Percentiles rank a stretch among this genome's conserved stretches.
phyloP scores from a whole-genome alignment of 2,797 vertebrate genomes.

The Spatula versicolor region DNA sequence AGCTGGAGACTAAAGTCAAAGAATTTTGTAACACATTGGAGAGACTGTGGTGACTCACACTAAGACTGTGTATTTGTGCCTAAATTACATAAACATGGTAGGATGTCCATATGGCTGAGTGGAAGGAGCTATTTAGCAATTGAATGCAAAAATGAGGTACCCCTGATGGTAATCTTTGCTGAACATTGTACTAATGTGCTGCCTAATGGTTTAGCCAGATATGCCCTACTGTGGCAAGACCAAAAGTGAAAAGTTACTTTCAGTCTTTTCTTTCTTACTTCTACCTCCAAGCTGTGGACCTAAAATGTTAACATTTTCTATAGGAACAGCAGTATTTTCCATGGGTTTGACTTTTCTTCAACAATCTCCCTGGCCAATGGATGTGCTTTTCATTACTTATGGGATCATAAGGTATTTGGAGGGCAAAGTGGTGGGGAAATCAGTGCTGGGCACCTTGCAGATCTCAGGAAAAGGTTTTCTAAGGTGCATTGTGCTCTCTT shows the following conservation, averaged over 20 bases:
- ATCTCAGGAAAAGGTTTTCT: background rate
- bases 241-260: background rate
- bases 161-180: background rate
- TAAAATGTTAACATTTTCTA: background rate
- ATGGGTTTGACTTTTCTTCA: background rate
- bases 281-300: background rate
- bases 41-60: constrained; percentile 14
- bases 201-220: background rate
- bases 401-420: background rate
- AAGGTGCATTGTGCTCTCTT: background rate
- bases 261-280: background rate
- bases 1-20: background rate
- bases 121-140: background rate
- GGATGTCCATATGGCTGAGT: background rate
- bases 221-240: background rate
- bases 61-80: constrained; percentile 7
- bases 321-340: background rate
- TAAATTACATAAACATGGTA: constrained; percentile 13
- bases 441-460: background rate
- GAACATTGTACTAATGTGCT: background rate
- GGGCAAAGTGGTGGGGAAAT: background rate
- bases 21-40: background rate
- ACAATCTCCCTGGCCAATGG: background rate
- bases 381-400: background rate
- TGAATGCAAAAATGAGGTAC: background rate